A percentile compares a stretch with the other conserved stretches of the same genome.
These are phyloP conservation scores for Anagrus nilaparvatae DNA, from an alignment of 1,140 invertebrate genomes.

Conservation along the genomic window DNA sequence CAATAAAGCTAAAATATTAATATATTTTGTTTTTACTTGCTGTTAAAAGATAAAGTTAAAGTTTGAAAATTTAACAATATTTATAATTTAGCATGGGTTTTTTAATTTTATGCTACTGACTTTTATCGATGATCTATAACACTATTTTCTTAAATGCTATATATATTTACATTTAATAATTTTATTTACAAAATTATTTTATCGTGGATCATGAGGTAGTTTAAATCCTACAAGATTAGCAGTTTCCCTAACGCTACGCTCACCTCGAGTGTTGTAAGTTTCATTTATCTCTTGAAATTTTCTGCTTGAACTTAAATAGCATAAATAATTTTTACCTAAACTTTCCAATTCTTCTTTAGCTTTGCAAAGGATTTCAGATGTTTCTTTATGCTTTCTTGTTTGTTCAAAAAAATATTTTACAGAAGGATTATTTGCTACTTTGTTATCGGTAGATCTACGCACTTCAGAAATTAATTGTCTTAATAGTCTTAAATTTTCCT, in stretches of 20 bases:
- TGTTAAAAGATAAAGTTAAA: no score
- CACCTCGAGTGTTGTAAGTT: slow-evolving; percentile 65
- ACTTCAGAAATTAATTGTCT: slow-evolving; percentile 38
- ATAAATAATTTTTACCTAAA: slow-evolving; percentile 61
- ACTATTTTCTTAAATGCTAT: no score
- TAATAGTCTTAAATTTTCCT: slow-evolving; percentile 2
- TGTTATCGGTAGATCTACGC: slow-evolving; percentile 42
- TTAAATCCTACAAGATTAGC: slow-evolving; percentile 77
- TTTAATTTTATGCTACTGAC: no score
- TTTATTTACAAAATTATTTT: slow-evolving; percentile 15
- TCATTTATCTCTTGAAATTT: slow-evolving; percentile 57
- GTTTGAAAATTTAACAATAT: no score
- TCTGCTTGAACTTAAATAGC: slow-evolving; percentile 59
- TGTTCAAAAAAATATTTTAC: slow-evolving; percentile 59
- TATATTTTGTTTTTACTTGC: no score
- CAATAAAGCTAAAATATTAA: no score
- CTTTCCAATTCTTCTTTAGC: slow-evolving; percentile 64
- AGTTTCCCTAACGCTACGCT: slow-evolving; percentile 62
- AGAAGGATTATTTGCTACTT: slow-evolving; percentile 47
- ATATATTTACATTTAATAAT: no score
- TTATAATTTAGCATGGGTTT: no score
- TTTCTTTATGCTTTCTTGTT: slow-evolving; percentile 61
- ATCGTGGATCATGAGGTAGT: slow-evolving; percentile 69
- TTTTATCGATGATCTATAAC: no score
- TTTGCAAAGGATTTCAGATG: slow-evolving; percentile 70